Conservation (phyloP, 2,113 vertebrate species). For the Lophura nycthemera region DNA sequence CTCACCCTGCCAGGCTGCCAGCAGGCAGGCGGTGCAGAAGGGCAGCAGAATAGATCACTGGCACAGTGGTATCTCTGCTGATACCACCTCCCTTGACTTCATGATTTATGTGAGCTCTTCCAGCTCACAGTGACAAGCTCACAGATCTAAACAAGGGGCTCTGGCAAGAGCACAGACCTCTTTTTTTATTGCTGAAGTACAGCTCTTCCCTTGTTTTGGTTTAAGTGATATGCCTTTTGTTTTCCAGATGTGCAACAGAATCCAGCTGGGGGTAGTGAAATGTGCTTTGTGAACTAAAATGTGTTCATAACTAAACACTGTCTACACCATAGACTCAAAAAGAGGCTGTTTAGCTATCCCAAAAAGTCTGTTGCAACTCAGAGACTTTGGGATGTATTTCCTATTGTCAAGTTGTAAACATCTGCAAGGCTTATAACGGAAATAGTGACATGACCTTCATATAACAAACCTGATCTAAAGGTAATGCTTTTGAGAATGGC, state of each 20-base stretch:
- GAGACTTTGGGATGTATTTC: background rate
- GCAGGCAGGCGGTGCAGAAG: background rate
- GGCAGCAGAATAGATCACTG: background rate
- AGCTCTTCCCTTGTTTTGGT: background rate
- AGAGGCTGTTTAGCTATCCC: constrained; percentile 24
- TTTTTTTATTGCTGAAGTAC: background rate
- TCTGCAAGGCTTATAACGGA: background rate
- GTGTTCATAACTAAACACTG: constrained; percentile 40
- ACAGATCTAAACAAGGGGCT: background rate
- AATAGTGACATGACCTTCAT: background rate
- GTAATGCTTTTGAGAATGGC: background rate
- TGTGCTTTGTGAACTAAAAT: constrained; percentile 26
- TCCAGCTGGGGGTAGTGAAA: constrained; percentile 54
- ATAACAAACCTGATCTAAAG: background rate
- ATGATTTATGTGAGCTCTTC: background rate
- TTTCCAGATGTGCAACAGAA: constrained; percentile 50
- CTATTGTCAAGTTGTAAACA: constrained; percentile 36
- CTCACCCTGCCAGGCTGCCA: background rate
- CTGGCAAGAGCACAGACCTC: background rate
- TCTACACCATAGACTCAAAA: constrained; percentile 9
- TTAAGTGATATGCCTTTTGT: constrained; percentile 9
- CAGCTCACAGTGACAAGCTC: background rate
- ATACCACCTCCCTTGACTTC: background rate
- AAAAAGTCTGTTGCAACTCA: background rate
- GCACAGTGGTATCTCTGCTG: background rate